phyloP scores from a whole-genome alignment of 2,888 invertebrate species.

The Pammene fasciana region DNA sequence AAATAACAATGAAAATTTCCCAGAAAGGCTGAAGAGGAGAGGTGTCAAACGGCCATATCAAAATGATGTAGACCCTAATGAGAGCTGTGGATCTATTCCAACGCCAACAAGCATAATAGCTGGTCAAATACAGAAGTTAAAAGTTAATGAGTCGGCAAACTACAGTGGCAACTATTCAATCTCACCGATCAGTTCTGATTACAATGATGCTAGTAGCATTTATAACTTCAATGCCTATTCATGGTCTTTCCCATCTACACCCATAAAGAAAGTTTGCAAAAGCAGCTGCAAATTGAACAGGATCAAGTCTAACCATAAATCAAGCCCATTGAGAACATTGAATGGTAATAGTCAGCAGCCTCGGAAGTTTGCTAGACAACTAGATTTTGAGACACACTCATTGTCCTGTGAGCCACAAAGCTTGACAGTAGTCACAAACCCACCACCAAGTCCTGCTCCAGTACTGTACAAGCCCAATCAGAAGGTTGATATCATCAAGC shows the following conservation, averaged over 20 bases:
- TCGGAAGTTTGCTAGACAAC: conserved; percentile 64
- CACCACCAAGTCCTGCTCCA: conserved; percentile 51
- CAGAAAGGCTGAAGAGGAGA: conserved; percentile 62
- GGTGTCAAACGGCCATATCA: conserved; percentile 66
- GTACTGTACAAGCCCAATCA: conserved; percentile 65
- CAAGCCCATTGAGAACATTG: conserved; percentile 42
- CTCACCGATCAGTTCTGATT: conserved; percentile 42
- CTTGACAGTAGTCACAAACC: conserved; percentile 56
- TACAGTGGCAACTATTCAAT: conserved; percentile 44
- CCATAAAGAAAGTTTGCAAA: conserved; percentile 66
- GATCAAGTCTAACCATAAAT: conserved; percentile 32
- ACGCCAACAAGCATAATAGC: conserved; percentile 75
- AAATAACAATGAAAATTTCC: conserved; percentile 47
- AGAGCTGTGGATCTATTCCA: conserved; percentile 53
- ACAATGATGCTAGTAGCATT: conserved; percentile 44
- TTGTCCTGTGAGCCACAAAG: conserved; percentile 67
- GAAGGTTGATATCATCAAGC: conserved; percentile 72
- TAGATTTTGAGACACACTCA: conserved; percentile 71
- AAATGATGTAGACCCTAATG: conserved; percentile 55
- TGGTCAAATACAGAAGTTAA: conserved; percentile 68
- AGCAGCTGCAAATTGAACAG: conserved; percentile 62
- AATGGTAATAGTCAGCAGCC: conserved; percentile 52
- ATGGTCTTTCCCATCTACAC: conserved; percentile 69
- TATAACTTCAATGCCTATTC: conserved; percentile 52
- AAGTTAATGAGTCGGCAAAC: conserved; percentile 65